These are phyloP conservation scores for Styela clava DNA, from an alignment of 23 tunicate species.

Conservation along the genomic window DNA sequence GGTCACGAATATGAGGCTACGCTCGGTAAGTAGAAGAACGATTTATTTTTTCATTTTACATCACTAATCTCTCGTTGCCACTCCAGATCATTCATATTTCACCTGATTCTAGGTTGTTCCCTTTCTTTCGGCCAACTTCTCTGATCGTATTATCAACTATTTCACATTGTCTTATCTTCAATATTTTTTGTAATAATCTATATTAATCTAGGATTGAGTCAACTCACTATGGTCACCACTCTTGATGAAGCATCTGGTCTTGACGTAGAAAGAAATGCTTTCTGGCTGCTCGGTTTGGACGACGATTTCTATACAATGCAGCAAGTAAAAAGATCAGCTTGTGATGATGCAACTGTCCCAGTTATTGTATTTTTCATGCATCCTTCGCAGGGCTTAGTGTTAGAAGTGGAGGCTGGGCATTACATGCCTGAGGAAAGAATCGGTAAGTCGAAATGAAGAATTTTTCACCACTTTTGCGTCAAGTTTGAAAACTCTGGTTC, in stretches of 20 bases:
- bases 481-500: not conserved
- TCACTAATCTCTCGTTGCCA: not conserved
- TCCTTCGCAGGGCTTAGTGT: slow-evolving; percentile 72
- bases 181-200: too few relatives aligned
- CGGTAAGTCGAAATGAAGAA: slow-evolving; percentile 49
- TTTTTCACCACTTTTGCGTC: slow-evolving; percentile 5
- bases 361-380: slow-evolving; percentile 85
- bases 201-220: slow-evolving; percentile 67
- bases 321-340: slow-evolving; percentile 84
- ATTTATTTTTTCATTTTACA: too few relatives aligned
- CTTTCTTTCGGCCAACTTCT: too few relatives aligned
- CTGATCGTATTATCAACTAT: too few relatives aligned
- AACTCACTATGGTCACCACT: slow-evolving; percentile 70
- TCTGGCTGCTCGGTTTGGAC: slow-evolving; percentile 93
- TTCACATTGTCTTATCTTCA: too few relatives aligned
- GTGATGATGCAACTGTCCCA: slow-evolving; percentile 79
- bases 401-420: slow-evolving; percentile 87
- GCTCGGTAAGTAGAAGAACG: slow-evolving; percentile 70
- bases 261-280: slow-evolving; percentile 74
- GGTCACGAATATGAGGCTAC: slow-evolving; percentile 69
- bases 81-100: too few relatives aligned
- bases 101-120: too few relatives aligned
- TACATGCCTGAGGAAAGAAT: slow-evolving; percentile 90
- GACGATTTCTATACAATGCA: slow-evolving; percentile 98
- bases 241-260: slow-evolving; percentile 48